These are phyloP conservation scores for Drosophila stalkeri DNA, from an alignment of 2,888 invertebrate genomes.

Conservation along the genomic window DNA sequence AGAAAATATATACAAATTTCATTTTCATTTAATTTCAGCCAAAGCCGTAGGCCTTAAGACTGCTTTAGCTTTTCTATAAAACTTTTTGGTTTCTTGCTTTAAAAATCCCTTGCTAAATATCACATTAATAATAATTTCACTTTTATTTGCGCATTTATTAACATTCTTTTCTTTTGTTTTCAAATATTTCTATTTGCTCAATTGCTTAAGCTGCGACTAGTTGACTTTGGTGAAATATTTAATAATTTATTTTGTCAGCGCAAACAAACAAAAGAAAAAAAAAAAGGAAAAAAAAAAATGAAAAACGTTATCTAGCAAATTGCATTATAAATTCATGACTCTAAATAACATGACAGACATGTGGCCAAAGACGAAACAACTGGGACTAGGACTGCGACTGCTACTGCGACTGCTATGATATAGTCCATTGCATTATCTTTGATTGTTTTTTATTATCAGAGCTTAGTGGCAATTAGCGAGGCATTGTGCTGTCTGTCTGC, in stretches of 20 bases:
- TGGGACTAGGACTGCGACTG: not conserved
- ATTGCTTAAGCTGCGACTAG: slow-evolving; percentile 5
- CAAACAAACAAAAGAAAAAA: not conserved
- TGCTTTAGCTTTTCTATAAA: not conserved
- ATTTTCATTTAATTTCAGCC: not conserved
- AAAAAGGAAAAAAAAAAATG: slow-evolving; percentile 8
- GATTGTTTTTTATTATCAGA: slow-evolving; percentile 31
- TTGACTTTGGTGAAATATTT: slow-evolving; percentile 6
- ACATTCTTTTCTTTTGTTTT: not conserved
- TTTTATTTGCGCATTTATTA: not conserved
- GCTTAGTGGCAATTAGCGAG: slow-evolving; percentile 36
- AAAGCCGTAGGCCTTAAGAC: not conserved
- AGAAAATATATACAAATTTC: not conserved
- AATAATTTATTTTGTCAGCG: slow-evolving; percentile 22
- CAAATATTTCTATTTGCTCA: slow-evolving; percentile 6
- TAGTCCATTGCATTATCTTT: slow-evolving; percentile 7
- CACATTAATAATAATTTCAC: not conserved
- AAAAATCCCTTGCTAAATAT: not conserved
- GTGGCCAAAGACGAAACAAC: not conserved
- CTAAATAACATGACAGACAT: slow-evolving; percentile 8
- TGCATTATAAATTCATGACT: slow-evolving; percentile 37
- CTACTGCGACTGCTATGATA: not conserved
- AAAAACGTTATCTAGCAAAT: slow-evolving; percentile 24
- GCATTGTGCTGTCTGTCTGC: not conserved
- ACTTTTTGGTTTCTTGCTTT: not conserved